A percentile compares a stretch with the other conserved stretches of the same genome.
phyloP scores from a whole-genome alignment of 1,140 invertebrate species.

The Cydia fagiglandana region DNA sequence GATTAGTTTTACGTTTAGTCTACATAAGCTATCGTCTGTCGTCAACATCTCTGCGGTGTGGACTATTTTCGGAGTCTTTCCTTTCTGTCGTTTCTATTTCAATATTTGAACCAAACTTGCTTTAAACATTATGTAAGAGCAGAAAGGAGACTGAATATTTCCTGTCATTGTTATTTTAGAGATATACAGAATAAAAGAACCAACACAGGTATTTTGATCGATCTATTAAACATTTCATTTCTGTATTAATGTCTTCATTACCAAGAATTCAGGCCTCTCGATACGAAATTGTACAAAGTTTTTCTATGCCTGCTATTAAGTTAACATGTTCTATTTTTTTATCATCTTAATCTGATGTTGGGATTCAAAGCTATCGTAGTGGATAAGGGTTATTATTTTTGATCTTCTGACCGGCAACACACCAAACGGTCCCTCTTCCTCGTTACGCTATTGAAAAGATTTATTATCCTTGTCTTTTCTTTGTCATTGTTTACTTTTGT shows the following conservation, averaged over 20 bases:
- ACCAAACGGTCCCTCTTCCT: constrained; percentile 30
- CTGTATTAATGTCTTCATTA: neutral
- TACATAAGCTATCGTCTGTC: neutral
- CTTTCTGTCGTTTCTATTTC: constrained; percentile 28
- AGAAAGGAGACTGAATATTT: neutral
- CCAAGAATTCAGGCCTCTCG: neutral
- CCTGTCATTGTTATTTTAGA: constrained; percentile 13
- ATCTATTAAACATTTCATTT: neutral
- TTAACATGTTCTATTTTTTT: neutral
- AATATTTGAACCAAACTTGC: constrained; percentile 27
- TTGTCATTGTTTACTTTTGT: constrained; percentile 51
- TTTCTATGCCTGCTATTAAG: neutral
- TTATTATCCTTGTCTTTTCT: constrained; percentile 43
- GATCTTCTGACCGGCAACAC: constrained; percentile 31
- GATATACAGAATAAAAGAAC: neutral
- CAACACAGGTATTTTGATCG: neutral
- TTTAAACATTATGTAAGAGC: constrained; percentile 25
- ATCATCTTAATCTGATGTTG: constrained; percentile 1
- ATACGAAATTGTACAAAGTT: neutral
- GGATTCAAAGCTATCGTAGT: neutral
- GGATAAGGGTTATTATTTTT: neutral
- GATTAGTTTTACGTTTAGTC: constrained; percentile 15
- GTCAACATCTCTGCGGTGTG: constrained; percentile 4
- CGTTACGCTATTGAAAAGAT: constrained; percentile 41
- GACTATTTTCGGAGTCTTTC: constrained; percentile 9